These are phyloP conservation scores for Hoplodrina blanda DNA, from an alignment of 2,888 invertebrate genomes.

Conservation along the genomic window DNA sequence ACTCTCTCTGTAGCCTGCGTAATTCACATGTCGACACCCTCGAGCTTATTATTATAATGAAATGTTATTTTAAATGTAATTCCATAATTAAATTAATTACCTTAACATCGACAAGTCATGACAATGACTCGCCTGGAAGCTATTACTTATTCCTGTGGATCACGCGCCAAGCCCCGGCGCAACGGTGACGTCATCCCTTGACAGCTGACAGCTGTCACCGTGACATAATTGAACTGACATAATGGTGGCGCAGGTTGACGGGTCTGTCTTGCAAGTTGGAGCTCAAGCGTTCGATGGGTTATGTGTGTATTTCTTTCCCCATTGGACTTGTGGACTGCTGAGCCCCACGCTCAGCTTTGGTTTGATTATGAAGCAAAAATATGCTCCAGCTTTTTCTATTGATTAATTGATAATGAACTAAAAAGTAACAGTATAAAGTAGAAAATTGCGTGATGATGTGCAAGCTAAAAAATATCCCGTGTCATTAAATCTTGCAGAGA, in stretches of 20 bases:
- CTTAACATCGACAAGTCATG: slow-evolving; percentile 32
- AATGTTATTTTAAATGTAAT: neutral
- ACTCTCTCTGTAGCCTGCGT: too few species aligned
- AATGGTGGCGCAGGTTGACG: neutral
- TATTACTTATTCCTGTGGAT: slow-evolving; percentile 8
- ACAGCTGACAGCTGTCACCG: slow-evolving; percentile 45
- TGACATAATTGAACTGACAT: slow-evolving; percentile 21
- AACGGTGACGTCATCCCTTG: slow-evolving; percentile 22
- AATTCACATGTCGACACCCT: too few species aligned
- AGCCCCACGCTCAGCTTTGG: neutral
- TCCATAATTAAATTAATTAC: slow-evolving; percentile 33
- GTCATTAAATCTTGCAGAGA: too few species aligned
- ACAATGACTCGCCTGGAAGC: slow-evolving; percentile 19
- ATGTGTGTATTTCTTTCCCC: neutral
- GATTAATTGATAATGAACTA: too few species aligned
- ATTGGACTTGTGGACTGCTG: neutral
- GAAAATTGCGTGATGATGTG: too few species aligned
- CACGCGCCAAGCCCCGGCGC: slow-evolving; percentile 33
- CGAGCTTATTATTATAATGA: too few species aligned
- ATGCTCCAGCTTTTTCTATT: too few species aligned
- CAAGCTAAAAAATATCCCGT: too few species aligned
- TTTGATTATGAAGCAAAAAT: too few species aligned
- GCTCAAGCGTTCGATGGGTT: neutral
- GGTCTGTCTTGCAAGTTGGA: neutral
- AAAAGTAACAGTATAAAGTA: too few species aligned